Conservation (phyloP, 64 coral and sea anemone genomes). For the Hydrozoanthus tunicans region DNA sequence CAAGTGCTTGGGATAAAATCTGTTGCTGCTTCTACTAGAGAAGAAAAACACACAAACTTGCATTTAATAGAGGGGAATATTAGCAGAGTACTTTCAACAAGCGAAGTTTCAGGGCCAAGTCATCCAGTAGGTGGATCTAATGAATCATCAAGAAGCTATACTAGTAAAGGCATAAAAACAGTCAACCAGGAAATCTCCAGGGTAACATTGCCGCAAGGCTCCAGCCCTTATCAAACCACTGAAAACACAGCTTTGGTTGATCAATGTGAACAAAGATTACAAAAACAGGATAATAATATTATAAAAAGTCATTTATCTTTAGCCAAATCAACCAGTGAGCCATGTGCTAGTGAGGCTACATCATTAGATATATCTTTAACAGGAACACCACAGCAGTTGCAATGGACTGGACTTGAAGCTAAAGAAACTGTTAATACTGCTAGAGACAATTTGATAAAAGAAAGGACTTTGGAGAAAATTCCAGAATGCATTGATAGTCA, state of each 20-base stretch:
- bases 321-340: neutral
- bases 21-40: neutral
- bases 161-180: neutral
- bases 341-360: neutral
- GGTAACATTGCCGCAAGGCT: neutral
- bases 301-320: neutral
- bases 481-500: constrained; percentile 49
- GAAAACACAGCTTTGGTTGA: neutral
- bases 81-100: neutral
- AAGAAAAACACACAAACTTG: neutral
- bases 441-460: constrained; percentile 29
- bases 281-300: neutral
- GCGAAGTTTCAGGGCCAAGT: neutral
- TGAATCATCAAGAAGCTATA: neutral
- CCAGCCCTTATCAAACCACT: neutral
- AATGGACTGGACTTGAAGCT: neutral
- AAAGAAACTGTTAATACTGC: neutral
- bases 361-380: neutral
- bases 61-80: neutral
- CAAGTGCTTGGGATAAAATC: neutral
- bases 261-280: neutral
- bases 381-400: neutral
- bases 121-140: neutral
- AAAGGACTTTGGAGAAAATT: constrained; percentile 47
- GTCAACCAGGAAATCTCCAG: neutral